Evolutionary conservation across 1,140 invertebrate genomes (phyloP).

Genomic region (Cyclargus thomasi): DNA sequence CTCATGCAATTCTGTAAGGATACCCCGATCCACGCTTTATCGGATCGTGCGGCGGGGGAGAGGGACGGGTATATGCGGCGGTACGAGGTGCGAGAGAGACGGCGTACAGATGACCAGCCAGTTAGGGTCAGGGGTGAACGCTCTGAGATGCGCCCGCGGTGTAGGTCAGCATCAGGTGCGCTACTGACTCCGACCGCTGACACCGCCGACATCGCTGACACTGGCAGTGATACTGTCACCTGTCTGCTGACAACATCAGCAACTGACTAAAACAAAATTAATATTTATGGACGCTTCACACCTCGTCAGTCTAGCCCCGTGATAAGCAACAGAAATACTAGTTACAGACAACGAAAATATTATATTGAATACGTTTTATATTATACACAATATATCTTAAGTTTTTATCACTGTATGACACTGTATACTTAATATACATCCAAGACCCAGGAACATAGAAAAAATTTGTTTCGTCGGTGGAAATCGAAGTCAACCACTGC

Average conservation of each 20-base stretch:
- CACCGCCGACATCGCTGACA: not conserved
- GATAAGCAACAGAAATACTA: no score
- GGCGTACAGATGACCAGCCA: constrained; percentile 51
- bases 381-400: no score
- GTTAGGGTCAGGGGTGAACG: constrained; percentile 63
- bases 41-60: constrained; percentile 49
- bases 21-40: constrained; percentile 52
- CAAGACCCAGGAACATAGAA: no score
- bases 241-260: not conserved
- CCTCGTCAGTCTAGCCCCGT: no score
- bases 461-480: no score
- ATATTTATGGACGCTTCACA: no score
- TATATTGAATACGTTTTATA: no score
- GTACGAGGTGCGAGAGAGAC: constrained; percentile 30
- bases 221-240: not conserved
- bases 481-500: no score
- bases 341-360: no score
- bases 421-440: no score
- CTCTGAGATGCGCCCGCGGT: constrained; percentile 37
- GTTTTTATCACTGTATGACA: no score
- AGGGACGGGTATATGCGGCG: constrained; percentile 27
- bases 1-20: constrained; percentile 58
- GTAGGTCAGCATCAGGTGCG: constrained; percentile 1
- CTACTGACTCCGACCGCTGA: not conserved
- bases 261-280: no score